Conservation (phyloP, 92 coral and sea anemone species). For the Zoanthus sociatus region DNA sequence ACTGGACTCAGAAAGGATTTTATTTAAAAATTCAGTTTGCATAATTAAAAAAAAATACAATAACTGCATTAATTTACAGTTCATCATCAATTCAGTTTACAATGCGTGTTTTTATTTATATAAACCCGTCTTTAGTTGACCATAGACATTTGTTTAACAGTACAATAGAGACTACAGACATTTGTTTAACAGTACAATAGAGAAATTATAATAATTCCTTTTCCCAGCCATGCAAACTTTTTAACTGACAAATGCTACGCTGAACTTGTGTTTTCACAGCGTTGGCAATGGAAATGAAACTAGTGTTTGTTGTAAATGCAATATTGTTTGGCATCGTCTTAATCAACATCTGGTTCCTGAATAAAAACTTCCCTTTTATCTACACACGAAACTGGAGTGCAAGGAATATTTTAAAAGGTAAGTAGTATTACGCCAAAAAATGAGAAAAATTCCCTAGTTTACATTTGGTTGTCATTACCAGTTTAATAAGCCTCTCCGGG, state of each 20-base stretch:
- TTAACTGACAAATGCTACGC: neutral
- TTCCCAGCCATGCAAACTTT: neutral
- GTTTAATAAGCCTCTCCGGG: too few species aligned
- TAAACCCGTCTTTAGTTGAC: too few species aligned
- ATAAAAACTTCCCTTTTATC: neutral
- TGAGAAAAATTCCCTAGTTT: neutral
- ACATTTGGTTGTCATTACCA: neutral
- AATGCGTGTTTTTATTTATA: too few species aligned
- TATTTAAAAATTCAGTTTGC: too few species aligned
- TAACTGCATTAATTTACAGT: too few species aligned
- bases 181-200: too few species aligned
- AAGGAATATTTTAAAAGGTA: neutral
- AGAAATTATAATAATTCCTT: neutral
- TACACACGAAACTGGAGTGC: neutral
- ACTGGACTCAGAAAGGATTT: too few species aligned
- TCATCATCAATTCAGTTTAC: too few species aligned
- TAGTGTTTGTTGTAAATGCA: neutral
- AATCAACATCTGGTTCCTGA: conserved; percentile 8
- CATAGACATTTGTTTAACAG: too few species aligned
- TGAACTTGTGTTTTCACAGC: neutral
- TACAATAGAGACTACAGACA: too few species aligned
- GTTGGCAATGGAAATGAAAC: neutral
- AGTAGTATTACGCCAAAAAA: neutral
- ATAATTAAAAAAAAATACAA: too few species aligned
- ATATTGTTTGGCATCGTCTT: neutral